Base-by-base conservation (phyloP, 2,113 vertebrate genomes). In the Cyprinus carpio region DNA sequence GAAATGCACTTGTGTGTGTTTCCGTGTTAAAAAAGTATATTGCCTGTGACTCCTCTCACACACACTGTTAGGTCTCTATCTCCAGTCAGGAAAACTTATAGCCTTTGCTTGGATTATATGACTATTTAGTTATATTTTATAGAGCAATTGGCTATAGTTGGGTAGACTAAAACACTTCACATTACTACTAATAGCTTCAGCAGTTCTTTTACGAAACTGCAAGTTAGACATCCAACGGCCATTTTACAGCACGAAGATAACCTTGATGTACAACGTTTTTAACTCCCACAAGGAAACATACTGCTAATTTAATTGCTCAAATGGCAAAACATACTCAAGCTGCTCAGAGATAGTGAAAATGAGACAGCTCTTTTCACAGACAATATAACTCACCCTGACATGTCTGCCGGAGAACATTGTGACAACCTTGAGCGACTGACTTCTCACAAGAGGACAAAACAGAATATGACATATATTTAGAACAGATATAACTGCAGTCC, bases 241-340 rank as follows among this genome's bases (percentile, higher is more conserved):
- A 4, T 34, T 20, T 20, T 34, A 23, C 18, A 71, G 67, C 9
- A 71, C 31, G 20, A 71, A 34, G 31, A 18, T 71, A 37, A 69
- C 18, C 51, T 15, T 83, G 49, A 77, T 60, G 62, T 76, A 62
- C 51, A 34, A 6, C n/a, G 54, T 54, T 25, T 74, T 75, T 54
- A 60, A n/a, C n/a, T n/a, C n/a, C 82, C 82, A 40, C 37, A 40
- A 40, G 7, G 7, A 40, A 40, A 8, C 37, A 40, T 40, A 40
- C 37, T 40, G 37, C 37, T 80, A 69, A 80, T 71, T 89, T 87
- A 86, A 85, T 84, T 85, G 20, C 8, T 11, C 27, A n/a, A 60
- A 64, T 23, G 72, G 58, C 56, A 78, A 37, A 62, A 83, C 34
- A 80, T 64, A 72, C 4, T 2, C 12, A 46, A 80, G 27, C 25